Evolutionary conservation across 2,113 vertebrate genomes (phyloP).

Genomic region (Heterocephalus glaber): DNA sequence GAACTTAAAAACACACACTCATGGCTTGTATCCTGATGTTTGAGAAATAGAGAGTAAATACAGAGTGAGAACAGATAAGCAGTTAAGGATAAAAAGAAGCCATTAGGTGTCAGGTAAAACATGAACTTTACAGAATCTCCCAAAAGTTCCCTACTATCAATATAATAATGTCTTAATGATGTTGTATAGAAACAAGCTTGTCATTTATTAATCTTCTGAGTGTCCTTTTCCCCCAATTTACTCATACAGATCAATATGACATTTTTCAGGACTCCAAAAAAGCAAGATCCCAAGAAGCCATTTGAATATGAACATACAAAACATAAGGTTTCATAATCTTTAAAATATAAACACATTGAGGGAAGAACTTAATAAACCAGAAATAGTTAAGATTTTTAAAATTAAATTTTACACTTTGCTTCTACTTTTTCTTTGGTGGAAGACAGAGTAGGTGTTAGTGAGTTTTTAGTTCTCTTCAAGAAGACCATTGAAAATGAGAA

Average conservation of each 20-base stretch:
- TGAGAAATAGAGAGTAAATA: background rate
- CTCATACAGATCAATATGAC: background rate
- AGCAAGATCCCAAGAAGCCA: background rate
- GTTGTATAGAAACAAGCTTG: background rate
- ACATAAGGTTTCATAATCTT: background rate
- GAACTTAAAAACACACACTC: slow-evolving; percentile 32
- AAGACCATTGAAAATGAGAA: slow-evolving; percentile 10
- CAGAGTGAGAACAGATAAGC: background rate
- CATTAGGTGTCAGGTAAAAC: background rate
- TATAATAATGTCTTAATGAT: background rate
- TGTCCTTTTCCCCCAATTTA: background rate
- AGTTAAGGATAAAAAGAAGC: background rate
- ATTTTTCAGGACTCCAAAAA: background rate
- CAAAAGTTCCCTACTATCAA: background rate
- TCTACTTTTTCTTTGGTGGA: background rate
- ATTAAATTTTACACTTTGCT: background rate
- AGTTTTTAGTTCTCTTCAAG: background rate
- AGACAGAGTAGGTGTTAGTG: background rate
- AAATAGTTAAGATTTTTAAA: background rate
- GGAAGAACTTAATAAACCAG: background rate
- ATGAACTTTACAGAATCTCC: background rate
- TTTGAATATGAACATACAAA: background rate
- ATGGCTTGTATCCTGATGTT: background rate
- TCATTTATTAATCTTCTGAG: background rate
- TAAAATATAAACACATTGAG: background rate